A percentile compares a stretch with the other conserved stretches of the same genome.
Evolutionary conservation across 2,797 vertebrate genomes (phyloP).

Genomic region (Benthosema pterotum): DNA sequence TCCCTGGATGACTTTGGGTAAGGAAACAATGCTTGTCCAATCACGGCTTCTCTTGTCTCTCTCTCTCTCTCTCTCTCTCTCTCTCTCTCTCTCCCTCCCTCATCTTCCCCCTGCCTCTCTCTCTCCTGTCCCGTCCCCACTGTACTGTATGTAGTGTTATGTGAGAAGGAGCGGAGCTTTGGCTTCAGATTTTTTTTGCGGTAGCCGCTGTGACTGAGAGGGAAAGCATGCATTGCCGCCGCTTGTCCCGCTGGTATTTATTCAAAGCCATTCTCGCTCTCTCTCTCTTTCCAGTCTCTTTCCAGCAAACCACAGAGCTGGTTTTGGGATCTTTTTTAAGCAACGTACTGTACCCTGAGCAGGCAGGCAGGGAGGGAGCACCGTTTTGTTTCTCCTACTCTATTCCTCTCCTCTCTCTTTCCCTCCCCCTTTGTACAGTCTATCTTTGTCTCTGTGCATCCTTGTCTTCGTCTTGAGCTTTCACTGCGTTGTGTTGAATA

Average conservation of each 20-base stretch:
- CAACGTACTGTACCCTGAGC: background rate
- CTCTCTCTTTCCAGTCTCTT: constrained; percentile 49
- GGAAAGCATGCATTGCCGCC: background rate
- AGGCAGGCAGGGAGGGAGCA: background rate
- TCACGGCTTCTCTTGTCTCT: constrained; percentile 15
- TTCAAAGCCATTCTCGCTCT: constrained; percentile 47
- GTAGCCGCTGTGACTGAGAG: constrained; percentile 24
- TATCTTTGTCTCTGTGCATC: constrained; percentile 1
- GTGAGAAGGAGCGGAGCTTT: constrained; percentile 12
- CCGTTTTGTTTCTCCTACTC: constrained; percentile 22
- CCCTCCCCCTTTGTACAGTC: background rate
- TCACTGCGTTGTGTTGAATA: constrained; percentile 30
- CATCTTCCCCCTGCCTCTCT: background rate
- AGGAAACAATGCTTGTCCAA: constrained; percentile 36
- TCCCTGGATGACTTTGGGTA: constrained; percentile 97
- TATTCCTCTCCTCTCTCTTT: constrained; percentile 16
- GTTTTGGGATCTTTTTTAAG: constrained; percentile 13
- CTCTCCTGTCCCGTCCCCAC: background rate
- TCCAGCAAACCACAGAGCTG: constrained; percentile 3
- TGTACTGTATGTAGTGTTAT: background rate
- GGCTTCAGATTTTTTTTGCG: constrained; percentile 28
- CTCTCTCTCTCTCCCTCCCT: constrained; percentile 14
- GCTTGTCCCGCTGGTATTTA: constrained; percentile 17
- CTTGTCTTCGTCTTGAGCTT: background rate
- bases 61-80: constrained; percentile 18